phyloP scores from a whole-genome alignment of 2,113 vertebrate species.

The Circaetus gallicus region DNA sequence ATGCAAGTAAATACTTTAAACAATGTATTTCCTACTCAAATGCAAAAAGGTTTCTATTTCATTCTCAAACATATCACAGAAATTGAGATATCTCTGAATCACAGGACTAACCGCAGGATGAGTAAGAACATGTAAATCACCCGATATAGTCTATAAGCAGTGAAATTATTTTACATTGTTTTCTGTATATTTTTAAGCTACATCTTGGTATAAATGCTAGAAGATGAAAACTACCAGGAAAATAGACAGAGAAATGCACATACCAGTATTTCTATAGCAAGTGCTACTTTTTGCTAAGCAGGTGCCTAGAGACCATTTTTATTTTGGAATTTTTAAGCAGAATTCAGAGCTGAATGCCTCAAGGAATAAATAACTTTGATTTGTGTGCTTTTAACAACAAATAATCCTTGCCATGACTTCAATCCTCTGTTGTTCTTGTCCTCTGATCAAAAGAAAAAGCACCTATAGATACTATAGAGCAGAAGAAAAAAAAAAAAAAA shows the following conservation, averaged over 20 bases:
- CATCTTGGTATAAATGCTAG: neutral
- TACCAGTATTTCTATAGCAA: neutral
- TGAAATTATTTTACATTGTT: neutral
- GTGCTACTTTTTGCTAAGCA: neutral
- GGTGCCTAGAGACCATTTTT: neutral
- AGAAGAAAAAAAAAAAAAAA: no score
- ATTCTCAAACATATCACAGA: neutral
- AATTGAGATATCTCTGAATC: neutral
- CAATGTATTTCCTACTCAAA: neutral
- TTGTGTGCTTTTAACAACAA: neutral
- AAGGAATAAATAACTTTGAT: neutral
- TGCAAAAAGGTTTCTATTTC: neutral
- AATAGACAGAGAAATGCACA: neutral
- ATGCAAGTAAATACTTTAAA: neutral
- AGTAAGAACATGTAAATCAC: neutral
- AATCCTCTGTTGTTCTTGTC: neutral
- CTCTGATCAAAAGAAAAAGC: neutral
- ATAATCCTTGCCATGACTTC: neutral
- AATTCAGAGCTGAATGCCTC: neutral
- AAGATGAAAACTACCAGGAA: neutral
- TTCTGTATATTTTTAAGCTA: neutral
- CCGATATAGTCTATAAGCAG: neutral
- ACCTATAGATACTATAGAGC: neutral
- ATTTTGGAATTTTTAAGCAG: neutral
- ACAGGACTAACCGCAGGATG: neutral